Conservation (phyloP, 2,888 invertebrate genomes). For the Caenorhabditis angaria region DNA sequence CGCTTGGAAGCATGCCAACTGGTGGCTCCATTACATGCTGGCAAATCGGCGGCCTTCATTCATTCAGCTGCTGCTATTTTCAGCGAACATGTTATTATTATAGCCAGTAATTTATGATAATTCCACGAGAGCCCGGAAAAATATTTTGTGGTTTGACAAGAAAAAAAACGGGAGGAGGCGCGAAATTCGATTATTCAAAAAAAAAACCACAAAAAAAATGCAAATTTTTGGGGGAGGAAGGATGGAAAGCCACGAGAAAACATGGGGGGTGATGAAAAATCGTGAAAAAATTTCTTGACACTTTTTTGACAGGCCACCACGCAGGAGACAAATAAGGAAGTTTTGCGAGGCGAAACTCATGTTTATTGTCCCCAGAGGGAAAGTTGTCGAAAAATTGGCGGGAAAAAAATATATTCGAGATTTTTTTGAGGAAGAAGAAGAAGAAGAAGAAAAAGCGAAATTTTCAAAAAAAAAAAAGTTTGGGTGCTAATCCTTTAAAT, state of each 20-base stretch:
- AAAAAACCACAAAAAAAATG: too few species aligned
- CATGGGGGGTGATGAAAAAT: slow-evolving; percentile 3
- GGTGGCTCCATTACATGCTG: slow-evolving; percentile 32
- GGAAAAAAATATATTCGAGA: slow-evolving; percentile 6
- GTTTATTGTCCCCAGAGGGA: background rate
- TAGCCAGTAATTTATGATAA: slow-evolving; percentile 1
- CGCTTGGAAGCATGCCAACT: slow-evolving; percentile 45
- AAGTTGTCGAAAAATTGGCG: background rate
- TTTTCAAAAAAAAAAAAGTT: background rate
- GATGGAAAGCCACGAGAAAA: background rate
- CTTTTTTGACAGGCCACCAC: background rate
- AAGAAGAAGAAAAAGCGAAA: background rate
- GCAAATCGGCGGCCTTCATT: slow-evolving; percentile 43
- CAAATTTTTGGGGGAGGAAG: background rate
- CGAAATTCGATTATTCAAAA: too few species aligned
- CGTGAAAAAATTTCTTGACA: background rate
- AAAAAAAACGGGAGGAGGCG: slow-evolving; percentile 8
- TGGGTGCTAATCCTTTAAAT: slow-evolving; percentile 1
- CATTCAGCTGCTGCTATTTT: slow-evolving; percentile 15
- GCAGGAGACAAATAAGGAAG: background rate
- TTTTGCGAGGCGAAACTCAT: background rate
- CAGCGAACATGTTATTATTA: slow-evolving; percentile 47
- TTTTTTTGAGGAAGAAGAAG: slow-evolving; percentile 8
- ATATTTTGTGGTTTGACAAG: background rate
- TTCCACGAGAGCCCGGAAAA: background rate